Base-by-base conservation (phyloP, 2,888 invertebrate species). In the Drosophila pseudotakahashii region DNA sequence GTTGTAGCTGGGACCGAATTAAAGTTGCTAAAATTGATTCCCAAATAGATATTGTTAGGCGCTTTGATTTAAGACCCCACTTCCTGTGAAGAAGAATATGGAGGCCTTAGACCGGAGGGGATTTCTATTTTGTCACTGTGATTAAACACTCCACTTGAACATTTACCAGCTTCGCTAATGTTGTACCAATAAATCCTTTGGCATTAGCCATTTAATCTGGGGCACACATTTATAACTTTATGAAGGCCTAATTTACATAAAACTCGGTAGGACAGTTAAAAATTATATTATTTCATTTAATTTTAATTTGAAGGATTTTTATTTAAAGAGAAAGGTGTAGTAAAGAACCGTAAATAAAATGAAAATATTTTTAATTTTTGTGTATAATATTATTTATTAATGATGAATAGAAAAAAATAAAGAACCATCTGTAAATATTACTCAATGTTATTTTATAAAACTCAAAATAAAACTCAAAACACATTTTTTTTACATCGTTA, bases 1-100 rank as follows among this genome's bases (percentile, higher is more conserved):
- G 26, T 7, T 30, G 30, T 7, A 11, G 11, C 30, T 32, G 51
- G 13, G 10, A 32, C 14, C 19, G 14, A 59, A 26, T 26, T 26
- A 26, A 26, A 26, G 48, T 48, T 36, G 36, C 45, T 41, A 45
- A 44, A 61, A 45, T 61, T 47, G 61, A 61, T 61, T 32, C 37
- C 59, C 9, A 32, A 32, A 45, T 37, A 47, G 62, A 62, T 62
- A 41, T 34, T 14, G 41, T 13, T 48, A 34, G 59, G 45, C 36
- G 19, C 30, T 59, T 16, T 61, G 37, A 59, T 60, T 62, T 32
- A 61, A 61, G 41, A 16, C 62, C 26, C 13, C 10, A 41, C 23
- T 62, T 48, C 60, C 41, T 62, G 47, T n/a, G 14, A 2, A n/a
- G 14, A 2, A 11, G 10, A 48, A 34, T 26, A 41, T 26, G 32